A percentile compares a stretch with the other conserved stretches of the same genome.
phyloP scores from a whole-genome alignment of 2,113 vertebrate genomes.

The Catharus minimus region DNA sequence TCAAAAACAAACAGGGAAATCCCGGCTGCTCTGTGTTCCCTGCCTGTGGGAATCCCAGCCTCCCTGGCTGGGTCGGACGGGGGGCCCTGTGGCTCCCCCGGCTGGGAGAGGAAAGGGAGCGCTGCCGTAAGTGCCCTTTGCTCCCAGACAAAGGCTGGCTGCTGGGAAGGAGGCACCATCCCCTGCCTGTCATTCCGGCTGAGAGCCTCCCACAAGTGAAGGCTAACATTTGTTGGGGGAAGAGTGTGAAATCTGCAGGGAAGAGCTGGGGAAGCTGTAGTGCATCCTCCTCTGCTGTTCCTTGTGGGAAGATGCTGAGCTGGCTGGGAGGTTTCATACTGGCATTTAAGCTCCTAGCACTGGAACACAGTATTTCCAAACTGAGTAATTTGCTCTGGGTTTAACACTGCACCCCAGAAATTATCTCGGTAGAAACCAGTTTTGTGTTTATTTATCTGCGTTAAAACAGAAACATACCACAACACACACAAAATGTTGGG shows the following conservation, averaged over 20 bases:
- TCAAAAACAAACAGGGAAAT: background rate
- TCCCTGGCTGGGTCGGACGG: background rate
- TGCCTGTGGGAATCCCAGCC: background rate
- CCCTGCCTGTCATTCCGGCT: background rate
- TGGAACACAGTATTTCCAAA: background rate
- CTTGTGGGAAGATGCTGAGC: background rate
- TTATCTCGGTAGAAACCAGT: background rate
- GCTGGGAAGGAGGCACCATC: background rate
- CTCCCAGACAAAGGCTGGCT: background rate
- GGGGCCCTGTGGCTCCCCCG: background rate
- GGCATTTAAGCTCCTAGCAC: background rate
- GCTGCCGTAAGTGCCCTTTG: background rate
- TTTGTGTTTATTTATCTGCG: background rate
- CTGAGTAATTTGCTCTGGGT: too few species aligned
- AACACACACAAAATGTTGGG: background rate
- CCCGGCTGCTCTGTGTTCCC: background rate
- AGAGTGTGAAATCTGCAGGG: background rate
- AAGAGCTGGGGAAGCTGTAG: background rate
- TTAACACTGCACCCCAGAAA: background rate
- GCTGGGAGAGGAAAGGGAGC: background rate
- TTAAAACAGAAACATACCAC: background rate
- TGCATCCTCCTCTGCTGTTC: background rate
- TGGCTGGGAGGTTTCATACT: background rate
- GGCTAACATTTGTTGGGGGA: background rate
- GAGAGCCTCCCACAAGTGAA: background rate